Percentiles rank a stretch among this genome's conserved stretches.
phyloP scores from a whole-genome alignment of 2,113 vertebrate genomes.

The Corydoras maculifer region DNA sequence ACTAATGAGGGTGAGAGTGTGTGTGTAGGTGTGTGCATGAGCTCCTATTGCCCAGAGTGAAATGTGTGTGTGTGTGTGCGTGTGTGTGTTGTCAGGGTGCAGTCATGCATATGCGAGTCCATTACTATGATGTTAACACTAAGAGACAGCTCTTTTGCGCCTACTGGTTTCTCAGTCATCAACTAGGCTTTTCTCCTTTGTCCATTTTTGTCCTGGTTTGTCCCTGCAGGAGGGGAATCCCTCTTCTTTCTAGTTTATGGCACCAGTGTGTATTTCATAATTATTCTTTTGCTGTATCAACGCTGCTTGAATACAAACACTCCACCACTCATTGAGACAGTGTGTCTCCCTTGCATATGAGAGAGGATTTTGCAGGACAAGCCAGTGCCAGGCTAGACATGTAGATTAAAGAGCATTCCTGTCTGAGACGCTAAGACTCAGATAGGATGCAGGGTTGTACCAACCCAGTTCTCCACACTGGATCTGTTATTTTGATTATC shows the following conservation, averaged over 20 bases:
- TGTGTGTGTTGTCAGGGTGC: slow-evolving; percentile 28
- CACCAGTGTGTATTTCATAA: slow-evolving; percentile 2
- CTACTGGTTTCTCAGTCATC: slow-evolving; percentile 20
- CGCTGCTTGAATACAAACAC: slow-evolving; percentile 36
- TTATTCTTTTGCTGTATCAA: slow-evolving; percentile 41
- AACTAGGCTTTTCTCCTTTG: slow-evolving; percentile 4
- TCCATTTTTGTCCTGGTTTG: background rate
- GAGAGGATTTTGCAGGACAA: background rate
- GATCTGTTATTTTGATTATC: too few relatives aligned
- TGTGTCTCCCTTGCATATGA: background rate
- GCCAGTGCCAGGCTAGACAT: slow-evolving; percentile 6
- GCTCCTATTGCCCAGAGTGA: background rate
- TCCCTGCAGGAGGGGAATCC: slow-evolving; percentile 29
- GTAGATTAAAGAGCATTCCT: slow-evolving; percentile 45
- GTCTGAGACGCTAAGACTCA: slow-evolving; percentile 41
- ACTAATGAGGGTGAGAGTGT: background rate
- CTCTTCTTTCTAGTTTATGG: slow-evolving; percentile 5
- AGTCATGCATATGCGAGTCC: slow-evolving; percentile 31
- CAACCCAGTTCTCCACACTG: too few relatives aligned
- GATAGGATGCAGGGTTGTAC: slow-evolving; percentile 30
- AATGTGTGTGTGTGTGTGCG: background rate
- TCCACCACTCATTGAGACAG: background rate
- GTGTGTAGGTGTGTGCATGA: background rate
- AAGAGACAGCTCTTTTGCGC: slow-evolving; percentile 15
- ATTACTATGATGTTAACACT: slow-evolving; percentile 37